Evolutionary conservation across 2,113 vertebrate species (phyloP).

Genomic region (Rhineura floridana): DNA sequence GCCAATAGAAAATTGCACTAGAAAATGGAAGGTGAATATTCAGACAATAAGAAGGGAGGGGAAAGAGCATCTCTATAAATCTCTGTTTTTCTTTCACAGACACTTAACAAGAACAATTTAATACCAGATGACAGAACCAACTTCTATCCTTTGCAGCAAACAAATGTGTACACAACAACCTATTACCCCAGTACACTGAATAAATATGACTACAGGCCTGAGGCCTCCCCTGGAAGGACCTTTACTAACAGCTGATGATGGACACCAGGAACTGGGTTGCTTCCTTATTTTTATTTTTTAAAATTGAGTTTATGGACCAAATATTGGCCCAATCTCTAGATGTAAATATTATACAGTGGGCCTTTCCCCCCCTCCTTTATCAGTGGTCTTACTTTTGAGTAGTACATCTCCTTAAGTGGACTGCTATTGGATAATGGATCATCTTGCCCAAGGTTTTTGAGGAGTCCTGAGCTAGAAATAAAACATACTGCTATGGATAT

Average conservation of each 20-base stretch:
- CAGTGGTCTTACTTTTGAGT: constrained; percentile 67
- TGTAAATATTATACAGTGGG: constrained; percentile 75
- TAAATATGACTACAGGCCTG: constrained; percentile 94
- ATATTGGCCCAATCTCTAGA: constrained; percentile 62
- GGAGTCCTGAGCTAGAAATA: constrained; percentile 56
- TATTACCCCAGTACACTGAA: constrained; percentile 94
- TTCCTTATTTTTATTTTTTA: constrained; percentile 66
- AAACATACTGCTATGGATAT: constrained; percentile 52
- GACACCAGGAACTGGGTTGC: constrained; percentile 61
- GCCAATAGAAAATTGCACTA: constrained; percentile 18
- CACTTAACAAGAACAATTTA: constrained; percentile 98
- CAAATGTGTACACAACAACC: constrained; percentile 97
- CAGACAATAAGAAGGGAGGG: constrained; percentile 40
- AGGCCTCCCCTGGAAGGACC: constrained; percentile 93
- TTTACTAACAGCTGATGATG: constrained; percentile 94
- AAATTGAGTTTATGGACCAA: constrained; percentile 74
- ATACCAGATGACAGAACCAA: constrained; percentile 94
- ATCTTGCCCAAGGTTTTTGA: constrained; percentile 55
- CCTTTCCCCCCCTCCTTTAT: constrained; percentile 58
- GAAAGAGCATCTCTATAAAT: constrained; percentile 32
- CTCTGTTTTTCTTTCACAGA: constrained; percentile 77
- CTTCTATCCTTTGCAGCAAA: constrained; percentile 94
- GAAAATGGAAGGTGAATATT: constrained; percentile 42
- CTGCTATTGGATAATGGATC: constrained; percentile 35
- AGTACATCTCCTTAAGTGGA: constrained; percentile 71